Conservation (phyloP, 2,797 vertebrate species). For the Lepidocolaptes lacrymiger region DNA sequence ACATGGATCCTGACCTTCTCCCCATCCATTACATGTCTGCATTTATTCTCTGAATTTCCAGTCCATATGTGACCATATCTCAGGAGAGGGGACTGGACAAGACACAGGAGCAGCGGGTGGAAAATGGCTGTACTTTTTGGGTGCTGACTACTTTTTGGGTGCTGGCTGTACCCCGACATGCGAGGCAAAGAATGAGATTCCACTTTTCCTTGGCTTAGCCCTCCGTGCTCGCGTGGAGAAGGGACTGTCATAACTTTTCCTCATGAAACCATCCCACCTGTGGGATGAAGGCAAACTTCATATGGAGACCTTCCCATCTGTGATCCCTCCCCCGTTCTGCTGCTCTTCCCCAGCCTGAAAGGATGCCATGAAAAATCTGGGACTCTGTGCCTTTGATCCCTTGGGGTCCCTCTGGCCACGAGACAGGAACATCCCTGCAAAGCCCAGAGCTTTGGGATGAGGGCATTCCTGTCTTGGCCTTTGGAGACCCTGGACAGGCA, state of each 20-base stretch:
- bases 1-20: neutral
- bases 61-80: rapidly evolving
- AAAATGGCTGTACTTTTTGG: neutral
- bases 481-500: neutral
- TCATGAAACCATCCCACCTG: rapidly evolving
- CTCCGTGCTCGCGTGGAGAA: neutral
- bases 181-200: neutral
- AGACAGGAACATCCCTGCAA: neutral
- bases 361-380: neutral
- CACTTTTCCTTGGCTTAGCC: neutral
- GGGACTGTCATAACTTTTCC: neutral
- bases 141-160: neutral
- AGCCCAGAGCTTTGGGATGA: neutral
- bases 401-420: neutral
- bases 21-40: neutral
- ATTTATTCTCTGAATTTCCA: neutral
- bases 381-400: neutral
- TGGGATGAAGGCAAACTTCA: neutral
- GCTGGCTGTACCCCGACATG: rapidly evolving
- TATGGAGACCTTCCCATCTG: neutral
- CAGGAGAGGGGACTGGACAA: neutral
- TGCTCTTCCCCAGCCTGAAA: neutral
- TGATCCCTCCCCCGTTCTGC: neutral
- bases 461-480: neutral
- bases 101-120: neutral